Base-by-base conservation (phyloP, 1,140 invertebrate species). In the Drosophila triauraria region DNA sequence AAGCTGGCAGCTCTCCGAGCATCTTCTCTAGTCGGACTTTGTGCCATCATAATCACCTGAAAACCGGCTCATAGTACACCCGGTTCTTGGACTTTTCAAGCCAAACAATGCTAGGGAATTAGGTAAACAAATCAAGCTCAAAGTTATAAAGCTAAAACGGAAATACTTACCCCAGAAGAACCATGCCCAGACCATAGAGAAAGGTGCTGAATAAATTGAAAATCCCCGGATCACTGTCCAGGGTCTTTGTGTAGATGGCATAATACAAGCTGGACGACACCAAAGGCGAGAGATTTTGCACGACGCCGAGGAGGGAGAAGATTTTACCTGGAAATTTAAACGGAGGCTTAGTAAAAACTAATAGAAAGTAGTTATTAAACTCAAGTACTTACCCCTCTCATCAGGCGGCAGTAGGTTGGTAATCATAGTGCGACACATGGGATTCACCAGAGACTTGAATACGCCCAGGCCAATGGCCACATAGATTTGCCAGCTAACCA, bases 401-500 rank as follows among this genome's bases (percentile, higher is more conserved):
- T 95, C 93, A 6, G 91, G 27, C 8, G 95, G 94, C 30, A 96
- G 91, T 10, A 95, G 93, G 85, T 96, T 96, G 1, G 95, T 95
- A n/a, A 96, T 85, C 56, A 95, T 91, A 1, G 96, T 94, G 61
- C 96, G 93, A 43, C 95, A 94, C 75, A 95, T 93, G 23, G 96
- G 95, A 68, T 94, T 93, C 25, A 94, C 93, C 25, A 95, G 87
- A 0, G 93, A 94, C 69, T 93, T 92, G 61, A 96, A 94, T 15
- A 94, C 74, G 32, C 94, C 94, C 61, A 96, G 50, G 15, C 81
- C 80, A 59, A 92, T 83, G 12, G 91, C 84, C 54, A 92, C 44
- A 92, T 96, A 96, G 93, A 96, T 94, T 46, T 96, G 94, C 95
- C 95, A 96, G 3, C 94, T 86, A n/a, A 93, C 91, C 17, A 81